Evolutionary conservation across 2,797 vertebrate genomes (phyloP), one percentile per base, ranked within the genome.

Genomic region (Cottoperca gobio): DNA sequence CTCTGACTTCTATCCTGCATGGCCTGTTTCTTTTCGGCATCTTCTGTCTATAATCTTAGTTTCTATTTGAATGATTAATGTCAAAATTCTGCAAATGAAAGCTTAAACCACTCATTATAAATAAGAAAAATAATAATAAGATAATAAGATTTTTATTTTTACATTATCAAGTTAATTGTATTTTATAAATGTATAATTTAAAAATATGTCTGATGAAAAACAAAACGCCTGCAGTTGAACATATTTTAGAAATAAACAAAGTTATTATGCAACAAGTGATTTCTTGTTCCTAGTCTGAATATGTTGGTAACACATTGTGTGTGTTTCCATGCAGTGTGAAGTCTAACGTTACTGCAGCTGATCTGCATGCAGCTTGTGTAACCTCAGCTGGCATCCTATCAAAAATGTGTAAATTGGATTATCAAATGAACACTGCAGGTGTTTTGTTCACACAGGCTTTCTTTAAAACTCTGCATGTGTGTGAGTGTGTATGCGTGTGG

Each of bases 1-100:
- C 45, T 71, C 67, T 82, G 31, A 75, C 83, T 58, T 78, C 66
- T 52, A 71, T 73, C 69, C 82, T 92, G 92, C 94, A 93, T 86
- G 83, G 68, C 66, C 53, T 28, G 14, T 42, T 50, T 76, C 68
- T 83, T 24, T 70, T 67, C 83, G 69, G 46, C 63, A 64, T 59
- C 45, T 9, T 43, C 39, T 49, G 8, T 81, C 60, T 64, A 2
- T 66, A 14, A 62, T 59, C 54, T 24, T 12, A 23, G n/a, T 43
- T 55, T 70, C 42, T 39, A 57, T 59, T 53, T 70, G 19, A 58
- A 42, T 70, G 33, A 49, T 45, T 7, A 42, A 33, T 35, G 17
- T 31, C 0, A 0, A 43, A 45, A 33, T 53, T 16, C 8, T 37
- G 23, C 45, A n/a, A 57, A 62, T 64, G 8, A 62, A 55, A 55